Evolutionary conservation across 2,113 vertebrate species (phyloP), one percentile per base, ranked within the genome.

Genomic region (Indri indri): DNA sequence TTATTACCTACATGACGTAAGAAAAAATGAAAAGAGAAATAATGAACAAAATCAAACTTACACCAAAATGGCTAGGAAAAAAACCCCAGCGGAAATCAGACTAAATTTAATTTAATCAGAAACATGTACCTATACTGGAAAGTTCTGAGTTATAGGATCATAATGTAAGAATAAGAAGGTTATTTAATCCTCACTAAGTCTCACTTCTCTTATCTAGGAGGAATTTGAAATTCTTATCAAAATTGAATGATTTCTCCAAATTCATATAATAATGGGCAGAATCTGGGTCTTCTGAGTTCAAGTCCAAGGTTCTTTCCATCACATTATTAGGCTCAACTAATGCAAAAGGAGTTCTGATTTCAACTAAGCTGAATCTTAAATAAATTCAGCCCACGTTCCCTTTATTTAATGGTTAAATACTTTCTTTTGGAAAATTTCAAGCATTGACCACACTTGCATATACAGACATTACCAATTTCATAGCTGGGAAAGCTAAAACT

Each of bases 241-340:
- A 57, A 7, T 17, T 79, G 13, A 81, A 7, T 85, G 68, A 83
- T 66, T 81, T 82, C 87, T 42, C 17, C 32, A 84, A 94, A 94
- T 84, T 83, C 76, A 94, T 68, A 13, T 34, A 73, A 88, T 61
- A 83, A 61, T 70, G 25, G 14, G 32, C 10, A 94, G n/a, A 90
- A 80, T 79, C 8, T 95, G 68, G 23, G 23, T 86, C 45, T 88
- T 70, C n/a, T 86, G 77, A 96, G 73, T 85, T 96, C 76, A 93
- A 57, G 17, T 66, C 52, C 3, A 47, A 14, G 23, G 3, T 34
- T 71, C 22, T 92, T 84, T 80, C 47, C 54, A 74, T 32, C 84
- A 18, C 42, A 91, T 37, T 11, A 27, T 76, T 91, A 74, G n/a
- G 74, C 8, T 6, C 22, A 88, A 66, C 4, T 68, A 90, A 12